phyloP scores from a whole-genome alignment of 2,888 invertebrate genomes.

The Chloromyia formosa region DNA sequence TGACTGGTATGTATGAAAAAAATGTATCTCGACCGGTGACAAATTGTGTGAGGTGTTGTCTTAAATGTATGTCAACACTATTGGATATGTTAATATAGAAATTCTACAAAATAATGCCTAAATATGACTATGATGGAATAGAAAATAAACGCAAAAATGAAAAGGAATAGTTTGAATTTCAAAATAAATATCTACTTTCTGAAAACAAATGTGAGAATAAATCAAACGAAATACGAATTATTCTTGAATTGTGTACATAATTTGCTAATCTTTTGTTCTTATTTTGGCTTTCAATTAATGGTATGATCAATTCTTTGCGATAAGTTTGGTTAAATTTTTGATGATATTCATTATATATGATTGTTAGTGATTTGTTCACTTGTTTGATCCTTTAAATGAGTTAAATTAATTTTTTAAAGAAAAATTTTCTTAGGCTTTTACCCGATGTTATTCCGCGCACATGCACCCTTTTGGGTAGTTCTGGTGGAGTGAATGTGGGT shows the following conservation, averaged over 20 bases:
- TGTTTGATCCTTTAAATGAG: too few relatives aligned
- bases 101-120: too few relatives aligned
- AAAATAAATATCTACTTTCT: slow-evolving; percentile 9
- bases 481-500: slow-evolving; percentile 98
- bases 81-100: too few relatives aligned
- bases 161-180: not conserved
- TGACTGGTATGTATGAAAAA: too few relatives aligned
- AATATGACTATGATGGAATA: not conserved
- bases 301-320: not conserved
- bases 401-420: slow-evolving; percentile 31
- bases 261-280: slow-evolving; percentile 22
- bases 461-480: slow-evolving; percentile 99
- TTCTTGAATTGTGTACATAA: slow-evolving; percentile 28
- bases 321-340: slow-evolving; percentile 33
- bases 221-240: not conserved
- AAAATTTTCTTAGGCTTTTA: slow-evolving; percentile 54
- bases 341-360: slow-evolving; percentile 44
- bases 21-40: too few relatives aligned
- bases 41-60: too few relatives aligned
- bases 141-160: slow-evolving; percentile 1
- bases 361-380: slow-evolving; percentile 38
- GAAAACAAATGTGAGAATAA: not conserved
- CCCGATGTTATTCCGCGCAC: slow-evolving; percentile 83
- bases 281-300: not conserved
- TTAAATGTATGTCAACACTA: too few relatives aligned